Base-by-base conservation (phyloP, 2,113 vertebrate species). In the Scalopus aquaticus region DNA sequence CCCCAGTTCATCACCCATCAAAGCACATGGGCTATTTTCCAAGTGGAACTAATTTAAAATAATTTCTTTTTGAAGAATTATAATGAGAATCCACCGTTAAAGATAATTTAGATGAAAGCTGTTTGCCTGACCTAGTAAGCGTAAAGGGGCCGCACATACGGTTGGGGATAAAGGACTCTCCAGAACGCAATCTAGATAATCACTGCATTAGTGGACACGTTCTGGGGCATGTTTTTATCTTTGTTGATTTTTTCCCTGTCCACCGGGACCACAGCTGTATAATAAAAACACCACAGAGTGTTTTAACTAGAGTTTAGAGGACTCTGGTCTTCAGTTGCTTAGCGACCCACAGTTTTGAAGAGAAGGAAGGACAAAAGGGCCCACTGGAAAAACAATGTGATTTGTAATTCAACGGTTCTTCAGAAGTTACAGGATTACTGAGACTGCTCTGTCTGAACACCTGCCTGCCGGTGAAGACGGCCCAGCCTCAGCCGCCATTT, bases 261-360 rank as follows among this genome's bases (percentile, higher is more conserved):
- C 91, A 94, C 26, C 0, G 0, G 95, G 93, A 74, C 79, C 37
- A 74, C 5, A 30, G 70, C 70, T n/a, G 85, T 44, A 73, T 93
- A 80, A 69, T 88, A 87, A 89, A 83, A 92, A 89, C 88, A 17
- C 69, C 54, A 51, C 88, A 73, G 16, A 17, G 54, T 22, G 54
- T 56, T 56, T 6, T 6, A 56, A 22, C 19, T 3, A 5, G 54
- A 93, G 90, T 95, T 58, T n/a, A 88, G 92, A 97, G 92, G 92
- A 92, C 97, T 96, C 84, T 80, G 65, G 91, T 96, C 15, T 95
- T 39, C 30, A 0, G 98, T 95, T 80, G 54, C 97, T 85, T 56
- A 96, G 97, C 97, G 97, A 97, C 95, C 0, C 72, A 79, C 22
- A 26, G 97, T 94, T 93, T 94, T 77, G 95, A 96, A 95, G 13